Conservation (phyloP, 2,888 invertebrate species). For the Drosophila longiperda region DNA sequence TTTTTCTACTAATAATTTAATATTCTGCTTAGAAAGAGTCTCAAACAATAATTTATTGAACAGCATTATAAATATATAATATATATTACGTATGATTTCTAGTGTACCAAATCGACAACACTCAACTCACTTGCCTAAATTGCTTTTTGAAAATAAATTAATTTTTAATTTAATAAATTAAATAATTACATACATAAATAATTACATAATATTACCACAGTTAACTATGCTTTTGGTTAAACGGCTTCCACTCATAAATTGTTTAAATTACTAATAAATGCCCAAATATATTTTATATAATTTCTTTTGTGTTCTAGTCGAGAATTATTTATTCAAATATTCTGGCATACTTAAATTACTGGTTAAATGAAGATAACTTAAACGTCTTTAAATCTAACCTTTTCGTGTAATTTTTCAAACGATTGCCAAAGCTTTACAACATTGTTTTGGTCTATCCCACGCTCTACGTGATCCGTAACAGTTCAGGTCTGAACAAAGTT, state of each 20-base stretch:
- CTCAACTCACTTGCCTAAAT: not conserved
- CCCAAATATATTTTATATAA: not conserved
- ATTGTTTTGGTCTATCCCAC: conserved; percentile 12
- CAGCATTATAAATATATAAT: not conserved
- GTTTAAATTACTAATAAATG: too few relatives aligned
- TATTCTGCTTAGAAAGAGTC: not conserved
- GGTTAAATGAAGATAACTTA: not conserved
- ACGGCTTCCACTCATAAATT: not conserved
- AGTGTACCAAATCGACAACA: not conserved
- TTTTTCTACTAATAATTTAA: not conserved
- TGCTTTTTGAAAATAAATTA: not conserved
- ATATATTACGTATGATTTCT: not conserved
- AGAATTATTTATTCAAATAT: not conserved
- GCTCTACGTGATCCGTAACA: conserved; percentile 39
- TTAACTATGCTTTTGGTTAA: not conserved
- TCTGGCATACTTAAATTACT: not conserved
- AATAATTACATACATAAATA: not conserved
- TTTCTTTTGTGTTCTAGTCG: not conserved
- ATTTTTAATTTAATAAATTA: not conserved
- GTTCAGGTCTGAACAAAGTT: conserved; percentile 42
- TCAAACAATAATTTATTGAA: not conserved
- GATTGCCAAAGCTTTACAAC: conserved; percentile 15
- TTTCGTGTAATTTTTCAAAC: conserved; percentile 14
- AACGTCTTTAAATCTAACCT: not conserved
- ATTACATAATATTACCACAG: not conserved